Evolutionary conservation across 2,797 vertebrate genomes (phyloP).

Genomic region (Diglossa cyanea): DNA sequence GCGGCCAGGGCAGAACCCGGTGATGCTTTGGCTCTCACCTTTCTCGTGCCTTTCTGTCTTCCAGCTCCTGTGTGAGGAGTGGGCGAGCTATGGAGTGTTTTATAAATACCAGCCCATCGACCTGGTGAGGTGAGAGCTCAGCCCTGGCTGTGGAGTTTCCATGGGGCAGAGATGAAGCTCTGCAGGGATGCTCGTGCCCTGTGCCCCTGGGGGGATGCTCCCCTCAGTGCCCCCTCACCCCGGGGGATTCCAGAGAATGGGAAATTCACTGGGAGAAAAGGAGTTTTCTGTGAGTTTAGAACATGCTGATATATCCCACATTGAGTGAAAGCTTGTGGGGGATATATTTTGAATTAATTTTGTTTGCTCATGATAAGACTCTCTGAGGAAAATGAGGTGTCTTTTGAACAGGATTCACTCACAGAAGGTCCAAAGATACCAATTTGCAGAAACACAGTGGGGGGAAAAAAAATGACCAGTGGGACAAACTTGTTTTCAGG

Average conservation of each 20-base stretch:
- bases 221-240: rapidly evolving
- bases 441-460: neutral
- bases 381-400: neutral
- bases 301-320: neutral
- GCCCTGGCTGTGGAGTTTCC: neutral
- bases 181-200: rapidly evolving
- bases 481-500: neutral
- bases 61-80: conserved; percentile 92
- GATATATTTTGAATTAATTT: neutral
- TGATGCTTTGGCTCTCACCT: neutral
- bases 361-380: neutral
- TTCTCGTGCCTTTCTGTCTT: conserved; percentile 3
- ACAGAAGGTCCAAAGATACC: neutral
- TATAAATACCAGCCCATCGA: conserved; percentile 97
- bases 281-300: neutral
- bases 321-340: neutral
- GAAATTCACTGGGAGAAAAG: neutral
- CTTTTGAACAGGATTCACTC: neutral
- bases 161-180: rapidly evolving
- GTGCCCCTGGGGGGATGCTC: neutral
- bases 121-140: conserved; percentile 86
- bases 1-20: rapidly evolving
- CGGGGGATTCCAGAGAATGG: neutral
- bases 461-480: neutral
- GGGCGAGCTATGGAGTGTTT: conserved; percentile 94